Percentiles rank a stretch among this genome's conserved stretches.
These are phyloP conservation scores for Neolamprologus caudopunctatus DNA, from an alignment of 2,113 vertebrate genomes.

Conservation along the genomic window DNA sequence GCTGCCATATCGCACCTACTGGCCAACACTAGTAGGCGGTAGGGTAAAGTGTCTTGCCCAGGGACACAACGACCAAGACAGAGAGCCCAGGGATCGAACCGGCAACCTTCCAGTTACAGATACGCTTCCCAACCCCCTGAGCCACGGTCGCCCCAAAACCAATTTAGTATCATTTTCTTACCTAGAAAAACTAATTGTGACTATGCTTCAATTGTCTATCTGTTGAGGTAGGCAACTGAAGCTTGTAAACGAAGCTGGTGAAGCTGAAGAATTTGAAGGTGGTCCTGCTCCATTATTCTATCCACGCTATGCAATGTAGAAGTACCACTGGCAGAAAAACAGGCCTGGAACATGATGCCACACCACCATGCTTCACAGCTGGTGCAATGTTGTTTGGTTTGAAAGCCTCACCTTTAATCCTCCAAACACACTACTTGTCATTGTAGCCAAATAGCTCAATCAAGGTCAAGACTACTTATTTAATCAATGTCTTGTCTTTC, in stretches of 20 bases:
- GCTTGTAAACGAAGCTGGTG: neutral
- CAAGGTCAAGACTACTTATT: neutral
- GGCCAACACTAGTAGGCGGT: too few relatives aligned
- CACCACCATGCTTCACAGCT: neutral
- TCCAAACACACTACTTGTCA: neutral
- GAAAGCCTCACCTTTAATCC: neutral
- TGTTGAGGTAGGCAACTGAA: neutral
- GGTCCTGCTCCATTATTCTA: neutral
- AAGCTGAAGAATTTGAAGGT: neutral
- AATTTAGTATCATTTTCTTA: neutral
- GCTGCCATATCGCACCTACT: too few relatives aligned
- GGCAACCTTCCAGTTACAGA: fast-evolving
- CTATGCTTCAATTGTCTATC: neutral
- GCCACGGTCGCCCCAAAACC: neutral
- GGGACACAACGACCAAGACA: fast-evolving
- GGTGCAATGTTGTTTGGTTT: neutral
- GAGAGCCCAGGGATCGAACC: fast-evolving
- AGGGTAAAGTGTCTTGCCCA: too few relatives aligned
- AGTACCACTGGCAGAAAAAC: neutral
- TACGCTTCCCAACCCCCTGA: too few relatives aligned
- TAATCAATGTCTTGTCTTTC: neutral
- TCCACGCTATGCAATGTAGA: neutral
- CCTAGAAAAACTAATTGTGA: neutral
- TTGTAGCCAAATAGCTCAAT: neutral
- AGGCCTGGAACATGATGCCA: neutral